Evolutionary conservation across 2,113 vertebrate genomes (phyloP), one percentile per base, ranked within the genome.

Genomic region (Leiothrix lutea): DNA sequence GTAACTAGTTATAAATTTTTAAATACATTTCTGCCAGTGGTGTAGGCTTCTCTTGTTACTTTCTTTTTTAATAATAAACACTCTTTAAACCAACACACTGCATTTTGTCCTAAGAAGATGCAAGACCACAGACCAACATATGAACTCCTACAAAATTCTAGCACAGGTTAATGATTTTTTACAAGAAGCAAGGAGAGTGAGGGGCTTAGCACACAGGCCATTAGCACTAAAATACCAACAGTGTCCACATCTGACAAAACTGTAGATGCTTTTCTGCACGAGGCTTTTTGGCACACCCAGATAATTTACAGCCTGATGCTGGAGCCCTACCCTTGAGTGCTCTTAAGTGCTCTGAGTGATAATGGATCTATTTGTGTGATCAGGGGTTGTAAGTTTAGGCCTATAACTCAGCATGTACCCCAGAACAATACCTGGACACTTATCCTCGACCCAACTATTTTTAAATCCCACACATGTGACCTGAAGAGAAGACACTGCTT

Each of bases 311-410:
- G 61, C 38, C 89, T 0, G 0, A 42, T 47, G 70, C 62, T 83
- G 91, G 58, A 88, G 81, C 47, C 74, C 9, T 40, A 44, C 35
- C 66, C 85, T n/a, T 86, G 90, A 96, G 90, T 94, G 94, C 79
- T 86, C 92, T 80, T 94, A 95, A 93, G 94, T 87, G 85, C 81
- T 77, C 48, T 36, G 74, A 90, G 90, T 78, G 78, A 94, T 93
- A 95, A 94, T 86, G 67, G 93, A 91, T 72, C 58, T 92, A 73
- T 86, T 91, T 82, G 47, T 1, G 33, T 58, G 78, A 87, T 33
- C 50, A 75, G 36, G n/a, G 77, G 42, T 36, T 69, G 73, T 25
- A 79, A 80, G 42, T n/a, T 61, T 40, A 86, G 58, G 54, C 50
- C 74, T 82, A 1, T 61, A 96, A 66, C 33, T 69, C 87, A 69